Base-by-base conservation (phyloP, 1,140 invertebrate genomes). In the Drosophila sproati region DNA sequence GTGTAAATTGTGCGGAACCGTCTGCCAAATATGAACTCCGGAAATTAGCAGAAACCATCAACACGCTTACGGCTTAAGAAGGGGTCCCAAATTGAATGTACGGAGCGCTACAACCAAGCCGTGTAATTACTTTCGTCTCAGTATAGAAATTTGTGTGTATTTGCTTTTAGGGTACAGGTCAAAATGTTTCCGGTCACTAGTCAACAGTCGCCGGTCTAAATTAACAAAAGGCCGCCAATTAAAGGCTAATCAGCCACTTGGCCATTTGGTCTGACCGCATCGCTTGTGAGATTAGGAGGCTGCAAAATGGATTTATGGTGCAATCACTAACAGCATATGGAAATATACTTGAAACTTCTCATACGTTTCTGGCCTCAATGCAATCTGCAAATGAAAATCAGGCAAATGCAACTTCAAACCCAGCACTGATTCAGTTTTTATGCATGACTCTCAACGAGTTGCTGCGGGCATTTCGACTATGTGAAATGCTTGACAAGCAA, bases 171-270 rank as follows among this genome's bases (percentile, higher is more conserved):
- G 48, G 37, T 47, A 77, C 63, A 35, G 45, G 48, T 8, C 50
- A 51, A 50, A 70, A 60, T 29, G 32, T 73, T 32, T 41, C 39
- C 35, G 7, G 61, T 68, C 67, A 51, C 57, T 55, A 55, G 52
- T 56, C 63, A 47, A 43, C 41, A 59, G 64, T 78, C 71, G 75
- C 77, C 73, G 85, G 77, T 82, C 77, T 80, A 77, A 89, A 78
- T 83, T 89, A 88, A 88, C 83, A 89, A 88, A 83, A 76, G 77
- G 74, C 70, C 85, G 63, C 69, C 78, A 88, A 88, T 88, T 88
- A 88, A 88, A 89, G 73, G 78, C 85, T 89, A 88, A 88, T 88
- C 80, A 88, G 77, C 32, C 83, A 83, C 85, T 88, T 85, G 81
- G 71, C 81, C 77, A 80, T 78, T 85, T 76, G 71, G 78, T 61